Base-by-base conservation (phyloP, 2,888 invertebrate species). In the Galerucella pusilla region DNA sequence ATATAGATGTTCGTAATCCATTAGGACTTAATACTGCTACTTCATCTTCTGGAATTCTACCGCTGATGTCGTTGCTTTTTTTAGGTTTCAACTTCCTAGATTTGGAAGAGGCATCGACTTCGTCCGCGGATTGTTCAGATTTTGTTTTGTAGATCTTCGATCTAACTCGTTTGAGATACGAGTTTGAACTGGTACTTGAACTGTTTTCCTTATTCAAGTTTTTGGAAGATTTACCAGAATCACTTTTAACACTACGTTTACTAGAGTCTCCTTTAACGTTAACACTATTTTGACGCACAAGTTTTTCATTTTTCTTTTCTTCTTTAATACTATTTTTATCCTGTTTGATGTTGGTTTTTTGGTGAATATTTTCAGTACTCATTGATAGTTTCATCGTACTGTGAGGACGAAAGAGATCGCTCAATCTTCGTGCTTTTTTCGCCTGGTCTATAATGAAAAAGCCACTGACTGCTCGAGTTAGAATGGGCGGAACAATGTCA, bases 141-240 rank as follows among this genome's bases (percentile, higher is more conserved):
- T 86, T 83, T 46, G 81, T 79, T 77, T 87, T 87, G 80, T 87
- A 88, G 71, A 88, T 88, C 76, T 85, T 87, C 20, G 87, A 87
- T 76, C 85, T 86, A 11, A 88, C 88, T 2, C 88, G 81, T 79
- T 87, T 87, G 63, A 88, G 80, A 74, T 87, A 87, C 1, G 87
- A 87, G 75, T 81, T 77, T 16, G 80, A 80, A 61, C 76, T 81
- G 64, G 75, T 71, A 70, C 57, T 75, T 68, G 28, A 66, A 12
- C 67, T 49, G 59, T 77, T 77, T 46, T 74, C 74, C 68, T 79
- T 79, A 14, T 67, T 60, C 2, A 65, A 65, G 61, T 42, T 71
- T 14, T 76, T 76, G 2, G 75, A 28, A 3, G 67, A 57, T 73
- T 77, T 76, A 5, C 42, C 2, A 49, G 54, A 65, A 7, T 71